These are phyloP conservation scores for Apis mellifera DNA, from an alignment of 1,140 invertebrate genomes.

Conservation along the genomic window DNA sequence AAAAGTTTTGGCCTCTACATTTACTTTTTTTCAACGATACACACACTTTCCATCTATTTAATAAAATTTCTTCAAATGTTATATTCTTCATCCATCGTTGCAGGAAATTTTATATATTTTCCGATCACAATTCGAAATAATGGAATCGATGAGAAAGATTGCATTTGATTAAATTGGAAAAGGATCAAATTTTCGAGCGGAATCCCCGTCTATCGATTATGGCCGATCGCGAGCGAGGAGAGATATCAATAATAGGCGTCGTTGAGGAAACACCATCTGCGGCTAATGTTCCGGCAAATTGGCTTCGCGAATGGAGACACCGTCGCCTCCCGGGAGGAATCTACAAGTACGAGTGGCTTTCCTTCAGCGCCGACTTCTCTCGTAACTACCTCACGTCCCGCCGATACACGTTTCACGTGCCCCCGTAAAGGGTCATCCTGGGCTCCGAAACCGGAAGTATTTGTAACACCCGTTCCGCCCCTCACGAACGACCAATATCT, in stretches of 20 bases:
- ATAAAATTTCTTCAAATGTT: too few species aligned
- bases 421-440: constrained; percentile 1
- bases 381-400: constrained; percentile 72
- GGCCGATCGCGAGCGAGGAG: constrained; percentile 21
- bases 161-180: too few species aligned
- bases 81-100: too few species aligned
- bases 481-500: not conserved
- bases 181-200: not conserved
- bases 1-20: too few species aligned
- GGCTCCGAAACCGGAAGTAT: constrained; percentile 1
- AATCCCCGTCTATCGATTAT: constrained; percentile 10
- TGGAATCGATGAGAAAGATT: too few species aligned
- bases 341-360: constrained; percentile 57
- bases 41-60: too few species aligned
- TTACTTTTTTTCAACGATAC: too few species aligned
- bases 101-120: too few species aligned
- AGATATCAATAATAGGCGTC: constrained; percentile 37
- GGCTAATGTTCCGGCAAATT: constrained; percentile 79
- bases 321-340: constrained; percentile 72
- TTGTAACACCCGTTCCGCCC: not conserved
- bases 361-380: constrained; percentile 55
- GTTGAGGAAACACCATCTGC: constrained; percentile 68
- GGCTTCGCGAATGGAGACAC: constrained; percentile 72
- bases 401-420: constrained; percentile 55
- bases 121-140: too few species aligned